These are phyloP conservation scores for Pseudococcus viburni DNA, from an alignment of 2,888 invertebrate species.

Conservation along the genomic window DNA sequence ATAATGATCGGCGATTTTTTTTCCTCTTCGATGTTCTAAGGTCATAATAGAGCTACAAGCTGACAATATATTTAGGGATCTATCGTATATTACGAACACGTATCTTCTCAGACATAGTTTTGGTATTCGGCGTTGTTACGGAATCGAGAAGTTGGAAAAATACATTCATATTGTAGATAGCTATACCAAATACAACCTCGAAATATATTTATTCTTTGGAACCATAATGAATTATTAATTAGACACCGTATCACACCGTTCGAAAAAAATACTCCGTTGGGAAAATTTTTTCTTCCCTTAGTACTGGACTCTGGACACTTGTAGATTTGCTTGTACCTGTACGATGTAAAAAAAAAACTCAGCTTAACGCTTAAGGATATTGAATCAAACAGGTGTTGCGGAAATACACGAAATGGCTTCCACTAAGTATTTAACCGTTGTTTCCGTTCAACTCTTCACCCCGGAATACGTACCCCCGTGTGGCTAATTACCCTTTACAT, in stretches of 20 bases:
- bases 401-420: conserved; percentile 51
- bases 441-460: conserved; percentile 62
- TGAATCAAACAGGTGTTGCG: conserved; percentile 52
- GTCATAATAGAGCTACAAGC: not conserved
- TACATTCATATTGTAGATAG: not conserved
- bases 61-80: not conserved
- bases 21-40: not conserved
- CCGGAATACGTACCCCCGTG: conserved; percentile 26
- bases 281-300: not conserved
- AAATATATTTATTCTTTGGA: conserved; percentile 30
- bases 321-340: conserved; percentile 17
- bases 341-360: not conserved
- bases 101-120: conserved; percentile 19
- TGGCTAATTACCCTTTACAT: not conserved
- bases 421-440: conserved; percentile 59
- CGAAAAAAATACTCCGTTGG: not conserved
- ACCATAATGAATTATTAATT: conserved; percentile 53
- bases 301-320: conserved; percentile 2
- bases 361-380: not conserved
- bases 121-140: conserved; percentile 21
- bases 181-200: conserved; percentile 20
- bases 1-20: not conserved
- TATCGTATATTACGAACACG: conserved; percentile 28
- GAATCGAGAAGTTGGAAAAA: conserved; percentile 25
- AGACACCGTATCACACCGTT: not conserved